Base-by-base conservation (phyloP, 2,113 vertebrate species). In the Oreochromis aureus region DNA sequence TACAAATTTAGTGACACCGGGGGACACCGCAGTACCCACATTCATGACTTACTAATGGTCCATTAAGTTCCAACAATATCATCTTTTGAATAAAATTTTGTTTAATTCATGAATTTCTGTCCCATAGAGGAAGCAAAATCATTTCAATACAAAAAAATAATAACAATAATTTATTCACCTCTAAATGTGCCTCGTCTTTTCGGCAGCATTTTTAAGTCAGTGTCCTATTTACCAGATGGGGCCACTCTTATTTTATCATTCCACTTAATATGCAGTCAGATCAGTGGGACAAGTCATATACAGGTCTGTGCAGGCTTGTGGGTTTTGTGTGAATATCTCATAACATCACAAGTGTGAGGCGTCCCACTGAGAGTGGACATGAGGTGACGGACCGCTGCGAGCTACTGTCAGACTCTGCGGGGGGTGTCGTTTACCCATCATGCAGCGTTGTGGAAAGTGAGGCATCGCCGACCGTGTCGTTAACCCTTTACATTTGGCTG, bases 361-460 rank as follows among this genome's bases (percentile, higher is more conserved):
- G 3, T 54, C 94, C 66, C 59, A 3, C 88, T 86, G 92, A 55
- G 83, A 83, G 71, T 76, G 89, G 91, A 90, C 90, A 48, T 2
- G 89, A 93, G 89, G 93, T 76, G 91, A 93, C 32, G 87, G 87
- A 86, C 61, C 81, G 79, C 92, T 69, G 85, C 82, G 18, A 91
- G 91, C 73, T 82, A 36, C 91, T 92, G 92, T 94, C 92, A 94
- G 6, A 90, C 91, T 66, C 93, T 0, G 32, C 39, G 27, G 93
- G 92, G 86, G 85, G 81, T 36, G 76, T 91, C 85, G 16, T 90
- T 93, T 90, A 56, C 83, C 91, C 89, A 84, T 79, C 82, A 78
- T 22, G 84, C 92, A 55, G 85, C 7, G 90, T 80, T 56, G 86
- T 48, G 89, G 86, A 90, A 85, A 84, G 86, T 61, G 39, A 87